A percentile compares a stretch with the other conserved stretches of the same genome.
Conservation (phyloP, 2,113 vertebrate species). For the Sprattus sprattus region DNA sequence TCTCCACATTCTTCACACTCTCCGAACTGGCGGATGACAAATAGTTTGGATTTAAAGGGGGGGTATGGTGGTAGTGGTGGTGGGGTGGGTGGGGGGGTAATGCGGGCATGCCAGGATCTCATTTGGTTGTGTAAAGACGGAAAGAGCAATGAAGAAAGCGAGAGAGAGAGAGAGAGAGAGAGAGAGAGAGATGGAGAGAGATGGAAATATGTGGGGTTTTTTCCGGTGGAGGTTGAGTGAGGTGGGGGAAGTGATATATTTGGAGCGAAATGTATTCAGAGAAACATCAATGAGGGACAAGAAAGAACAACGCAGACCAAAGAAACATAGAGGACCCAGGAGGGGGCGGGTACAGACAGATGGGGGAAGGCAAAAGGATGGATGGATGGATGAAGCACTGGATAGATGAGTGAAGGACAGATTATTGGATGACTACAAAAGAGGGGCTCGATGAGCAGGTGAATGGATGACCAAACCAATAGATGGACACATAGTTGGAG, state of each 20-base stretch:
- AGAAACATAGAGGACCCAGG: neutral
- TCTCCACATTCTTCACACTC: slow-evolving; percentile 50
- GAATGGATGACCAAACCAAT: slow-evolving; percentile 23
- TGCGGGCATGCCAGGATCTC: slow-evolving; percentile 48
- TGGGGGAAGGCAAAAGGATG: slow-evolving; percentile 14
- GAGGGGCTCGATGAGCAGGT: neutral
- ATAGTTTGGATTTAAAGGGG: slow-evolving; percentile 48
- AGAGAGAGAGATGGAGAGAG: neutral
- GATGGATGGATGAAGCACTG: slow-evolving; percentile 31
- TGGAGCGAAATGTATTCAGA: neutral
- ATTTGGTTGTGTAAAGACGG: slow-evolving; percentile 42
- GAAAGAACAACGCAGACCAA: neutral
- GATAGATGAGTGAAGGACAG: slow-evolving; percentile 10
- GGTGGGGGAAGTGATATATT: neutral
- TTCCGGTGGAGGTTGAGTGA: neutral
- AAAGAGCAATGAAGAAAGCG: slow-evolving; percentile 28
- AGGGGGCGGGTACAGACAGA: slow-evolving; percentile 22
- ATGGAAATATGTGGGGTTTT: slow-evolving; percentile 21
- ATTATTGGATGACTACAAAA: neutral
- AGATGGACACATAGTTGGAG: neutral
- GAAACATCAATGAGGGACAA: neutral
- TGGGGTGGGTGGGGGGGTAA: slow-evolving; percentile 12
- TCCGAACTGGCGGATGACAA: slow-evolving; percentile 53
- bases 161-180: slow-evolving; percentile 30
- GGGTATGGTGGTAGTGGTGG: neutral